Evolutionary conservation across 2,888 invertebrate species (phyloP), one percentile per base, ranked within the genome.

Genomic region (Ophion obscuratus): DNA sequence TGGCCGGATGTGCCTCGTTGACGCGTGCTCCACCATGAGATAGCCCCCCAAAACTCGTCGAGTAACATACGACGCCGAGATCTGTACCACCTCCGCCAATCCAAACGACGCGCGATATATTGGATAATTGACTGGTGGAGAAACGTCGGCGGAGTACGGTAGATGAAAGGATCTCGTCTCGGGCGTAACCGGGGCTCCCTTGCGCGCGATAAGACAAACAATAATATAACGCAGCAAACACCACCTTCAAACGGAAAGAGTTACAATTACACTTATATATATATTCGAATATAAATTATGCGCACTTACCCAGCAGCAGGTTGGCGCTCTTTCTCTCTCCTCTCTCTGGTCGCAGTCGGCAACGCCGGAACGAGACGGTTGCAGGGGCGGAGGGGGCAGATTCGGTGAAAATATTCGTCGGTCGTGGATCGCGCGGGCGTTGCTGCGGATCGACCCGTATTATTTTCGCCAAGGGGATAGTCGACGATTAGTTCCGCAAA

Each of bases 41-140:
- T 89, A 5, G 53, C 53, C 17, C 53, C 17, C 53, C 53, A 5
- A 17, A 53, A 53, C 53, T 10, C 47, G 47, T 47, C 47, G 10
- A 3, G 47, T 14, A 31, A 31, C 31, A 31, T 31, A 4, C 31
- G 31, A 31, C 31, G 31, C 31, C 31, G 31, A 31, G 31, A 31
- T 31, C 31, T 31, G 11, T 14, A 9, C 61, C 57, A 36, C 20
- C 62, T 31, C 75, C 44, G 57, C 78, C 83, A 89, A 90, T 90
- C 90, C 89, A 86, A 87, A 59, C 84, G 76, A 84, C 83, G 87
- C 47, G 47, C 31, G 31, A 47, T 14, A 90, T 90, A 93, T 93
- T 93, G 91, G 90, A 93, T 93, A 93, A 93, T 93, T 90, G 92
- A 68, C 83, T 40, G 47, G 71, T 44, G 73, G 64, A 84, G 80